Percentiles rank a stretch among this genome's conserved stretches.
phyloP scores from a whole-genome alignment of 2,113 vertebrate genomes.

The Oryzias curvinotus region DNA sequence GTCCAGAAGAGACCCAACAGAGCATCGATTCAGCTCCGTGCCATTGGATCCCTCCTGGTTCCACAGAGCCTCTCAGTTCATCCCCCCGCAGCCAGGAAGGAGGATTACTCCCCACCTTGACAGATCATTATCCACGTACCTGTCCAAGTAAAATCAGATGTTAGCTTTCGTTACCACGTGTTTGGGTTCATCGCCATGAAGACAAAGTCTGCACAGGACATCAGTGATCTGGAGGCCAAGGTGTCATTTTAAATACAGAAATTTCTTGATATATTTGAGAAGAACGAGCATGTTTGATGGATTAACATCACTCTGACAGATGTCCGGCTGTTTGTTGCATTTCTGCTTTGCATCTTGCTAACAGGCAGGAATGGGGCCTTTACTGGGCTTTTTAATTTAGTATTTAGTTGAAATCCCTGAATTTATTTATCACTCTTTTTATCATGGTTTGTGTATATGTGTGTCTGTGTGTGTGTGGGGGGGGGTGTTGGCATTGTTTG shows the following conservation, averaged over 20 bases:
- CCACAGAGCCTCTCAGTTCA: slow-evolving; percentile 59
- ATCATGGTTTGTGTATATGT: no score
- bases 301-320: no score
- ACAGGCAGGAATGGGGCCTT: no score
- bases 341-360: no score
- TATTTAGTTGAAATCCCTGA: no score
- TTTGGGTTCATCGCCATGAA: slow-evolving; percentile 49
- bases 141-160: slow-evolving; percentile 53
- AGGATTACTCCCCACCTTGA: slow-evolving; percentile 61
- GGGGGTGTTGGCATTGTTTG: no score
- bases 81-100: slow-evolving; percentile 56
- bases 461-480: no score
- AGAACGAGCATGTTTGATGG: no score
- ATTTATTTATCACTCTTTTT: no score
- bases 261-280: no score
- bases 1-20: slow-evolving; percentile 75
- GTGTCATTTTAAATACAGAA: slow-evolving; percentile 29
- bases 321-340: no score
- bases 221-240: slow-evolving; percentile 7
- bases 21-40: slow-evolving; percentile 73
- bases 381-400: no score
- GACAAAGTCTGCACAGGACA: slow-evolving; percentile 37
- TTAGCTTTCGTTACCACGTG: slow-evolving; percentile 56
- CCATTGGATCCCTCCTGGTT: slow-evolving; percentile 70
- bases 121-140: slow-evolving; percentile 68